phyloP scores from a whole-genome alignment of 2,888 invertebrate species.

The Thecophora atra region DNA sequence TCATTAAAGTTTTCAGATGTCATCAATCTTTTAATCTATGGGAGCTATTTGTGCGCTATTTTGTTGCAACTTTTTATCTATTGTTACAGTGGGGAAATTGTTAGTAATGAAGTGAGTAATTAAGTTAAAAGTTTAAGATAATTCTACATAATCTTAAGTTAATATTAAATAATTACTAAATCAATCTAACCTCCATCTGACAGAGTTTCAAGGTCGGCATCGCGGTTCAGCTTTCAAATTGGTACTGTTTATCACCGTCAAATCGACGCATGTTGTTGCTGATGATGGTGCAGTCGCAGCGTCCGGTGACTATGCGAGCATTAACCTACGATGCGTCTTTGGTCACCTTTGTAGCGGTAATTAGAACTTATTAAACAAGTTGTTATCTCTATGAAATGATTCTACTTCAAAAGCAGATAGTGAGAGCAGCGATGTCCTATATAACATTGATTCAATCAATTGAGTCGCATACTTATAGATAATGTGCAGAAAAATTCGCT shows the following conservation, averaged over 20 bases:
- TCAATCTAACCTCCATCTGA: background rate
- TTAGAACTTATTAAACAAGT: background rate
- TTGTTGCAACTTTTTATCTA: constrained; percentile 61
- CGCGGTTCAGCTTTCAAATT: constrained; percentile 56
- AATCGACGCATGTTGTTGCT: constrained; percentile 53
- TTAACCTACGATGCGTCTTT: constrained; percentile 62
- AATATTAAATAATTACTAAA: background rate
- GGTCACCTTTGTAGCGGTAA: constrained; percentile 59
- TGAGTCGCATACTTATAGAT: no score
- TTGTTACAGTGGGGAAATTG: constrained; percentile 62
- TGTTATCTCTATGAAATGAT: background rate
- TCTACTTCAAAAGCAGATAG: constrained; percentile 47
- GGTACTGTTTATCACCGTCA: constrained; percentile 56
- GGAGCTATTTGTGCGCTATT: constrained; percentile 56
- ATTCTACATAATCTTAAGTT: no score
- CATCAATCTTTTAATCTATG: constrained; percentile 53
- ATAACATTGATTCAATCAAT: constrained; percentile 60
- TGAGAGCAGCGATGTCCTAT: constrained; percentile 55
- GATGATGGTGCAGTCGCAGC: constrained; percentile 57
- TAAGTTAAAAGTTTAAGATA: no score
- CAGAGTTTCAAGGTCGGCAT: constrained; percentile 57
- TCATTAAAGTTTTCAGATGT: constrained; percentile 53
- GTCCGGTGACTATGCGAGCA: constrained; percentile 54
- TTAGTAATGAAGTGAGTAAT: constrained; percentile 55
- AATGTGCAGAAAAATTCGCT: no score